phyloP scores from a whole-genome alignment of 37 sponge, comb jelly and placozoan genomes.

The Diacarnus erythraeanus region DNA sequence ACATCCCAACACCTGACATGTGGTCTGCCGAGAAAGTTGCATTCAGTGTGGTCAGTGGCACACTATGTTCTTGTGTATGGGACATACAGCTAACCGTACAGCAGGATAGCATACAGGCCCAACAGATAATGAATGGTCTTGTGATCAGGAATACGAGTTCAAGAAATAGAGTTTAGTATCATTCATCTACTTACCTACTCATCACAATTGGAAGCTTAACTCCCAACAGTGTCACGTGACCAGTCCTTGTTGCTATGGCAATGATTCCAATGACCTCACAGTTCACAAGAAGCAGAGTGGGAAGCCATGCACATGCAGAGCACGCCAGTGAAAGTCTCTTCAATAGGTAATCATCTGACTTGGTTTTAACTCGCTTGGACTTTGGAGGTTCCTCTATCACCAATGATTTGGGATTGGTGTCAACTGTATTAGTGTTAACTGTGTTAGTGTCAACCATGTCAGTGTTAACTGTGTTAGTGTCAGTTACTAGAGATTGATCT shows the following conservation, averaged over 20 bases:
- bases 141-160: too few species aligned
- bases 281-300: background rate
- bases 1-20: too few species aligned
- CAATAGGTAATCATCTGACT: background rate
- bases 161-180: too few species aligned
- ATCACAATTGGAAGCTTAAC: constrained; percentile 16
- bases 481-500: too few species aligned
- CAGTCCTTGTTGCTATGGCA: constrained; percentile 36
- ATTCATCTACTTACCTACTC: constrained; percentile 17
- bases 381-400: background rate
- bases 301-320: constrained; percentile 10
- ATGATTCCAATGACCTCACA: constrained; percentile 12
- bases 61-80: too few species aligned
- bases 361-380: background rate
- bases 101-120: too few species aligned
- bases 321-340: background rate
- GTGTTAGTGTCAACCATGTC: background rate
- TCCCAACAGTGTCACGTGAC: constrained; percentile 3
- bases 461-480: background rate
- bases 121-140: too few species aligned
- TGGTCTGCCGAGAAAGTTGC: too few species aligned
- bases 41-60: too few species aligned
- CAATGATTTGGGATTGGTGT: background rate
- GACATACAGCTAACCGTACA: too few species aligned
- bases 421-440: background rate